Evolutionary conservation across 2,888 invertebrate genomes (phyloP), one percentile per base, ranked within the genome.

Genomic region (Eurois occulta): DNA sequence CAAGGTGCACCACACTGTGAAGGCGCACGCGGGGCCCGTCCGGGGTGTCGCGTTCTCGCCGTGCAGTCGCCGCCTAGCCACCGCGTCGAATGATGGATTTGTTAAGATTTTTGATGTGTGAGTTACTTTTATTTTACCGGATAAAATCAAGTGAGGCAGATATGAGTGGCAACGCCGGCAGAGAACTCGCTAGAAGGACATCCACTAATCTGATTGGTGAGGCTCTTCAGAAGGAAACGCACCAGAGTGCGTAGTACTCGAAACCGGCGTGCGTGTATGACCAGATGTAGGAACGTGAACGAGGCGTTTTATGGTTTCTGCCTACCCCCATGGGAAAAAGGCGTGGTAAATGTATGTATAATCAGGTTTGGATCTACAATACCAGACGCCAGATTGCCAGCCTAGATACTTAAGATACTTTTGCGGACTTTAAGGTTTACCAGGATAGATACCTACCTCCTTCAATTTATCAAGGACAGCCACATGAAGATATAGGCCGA

Each of bases 21-120:
- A 99, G 96, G 99, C 99, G 46, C 99, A 99, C 93, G 98, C 98
- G 24, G 98, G 99, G 98, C 98, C 99, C 0, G 98, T 99, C 77
- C 97, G 99, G 81, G 98, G 99, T 64, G 96, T 99, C 0, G 98
- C 98, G 82, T 99, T 99, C 94, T 99, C 99, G 4, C 98, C 99
- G 0, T 99, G 99, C 93, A 99, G 99, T 0, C 98, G 98, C 88
- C 96, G 99, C 73, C 95, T 99, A 0, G 97, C 99, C 21, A 99
- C 99, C 1, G 99, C 98, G 0, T 99, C 99, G 0, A 99, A 99
- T 94, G 99, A 99, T 94, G 98, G 99, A 16, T 98, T 98, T 91
- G 98, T 99, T 96, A 99, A 99, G 93, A 96, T 99, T 32, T 99
- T 99, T 93, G 98, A 99, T 94, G 98, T 99, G 99, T 99, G 97